Evolutionary conservation across 2,113 vertebrate species (phyloP).

Genomic region (Rhinopomastus cyanomelas): DNA sequence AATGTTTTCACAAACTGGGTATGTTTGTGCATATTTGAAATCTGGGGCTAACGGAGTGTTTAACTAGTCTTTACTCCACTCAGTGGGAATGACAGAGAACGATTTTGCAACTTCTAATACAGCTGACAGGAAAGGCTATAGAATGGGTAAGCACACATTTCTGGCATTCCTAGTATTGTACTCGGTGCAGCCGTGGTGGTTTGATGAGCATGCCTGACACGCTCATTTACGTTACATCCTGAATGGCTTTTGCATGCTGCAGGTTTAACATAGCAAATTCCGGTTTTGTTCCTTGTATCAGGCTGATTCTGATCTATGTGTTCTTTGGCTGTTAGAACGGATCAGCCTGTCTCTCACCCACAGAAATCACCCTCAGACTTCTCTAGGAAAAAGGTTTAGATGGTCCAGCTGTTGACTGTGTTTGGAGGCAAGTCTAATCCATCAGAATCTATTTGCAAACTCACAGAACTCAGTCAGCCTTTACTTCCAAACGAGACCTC

Average conservation of each 20-base stretch:
- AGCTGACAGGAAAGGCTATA: background rate
- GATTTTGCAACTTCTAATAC: background rate
- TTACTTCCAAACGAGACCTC: background rate
- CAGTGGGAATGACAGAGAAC: background rate
- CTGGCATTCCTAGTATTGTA: background rate
- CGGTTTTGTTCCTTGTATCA: background rate
- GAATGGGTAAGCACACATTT: background rate
- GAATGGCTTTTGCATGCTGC: background rate
- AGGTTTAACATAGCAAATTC: background rate
- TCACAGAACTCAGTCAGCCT: background rate
- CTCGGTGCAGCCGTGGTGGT: background rate
- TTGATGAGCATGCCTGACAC: background rate
- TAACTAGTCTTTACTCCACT: background rate
- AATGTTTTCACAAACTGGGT: slow-evolving; percentile 8
- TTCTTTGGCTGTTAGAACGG: background rate
- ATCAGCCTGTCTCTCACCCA: background rate
- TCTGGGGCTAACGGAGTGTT: background rate
- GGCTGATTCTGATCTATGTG: background rate
- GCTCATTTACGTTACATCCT: background rate
- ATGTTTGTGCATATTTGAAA: background rate
- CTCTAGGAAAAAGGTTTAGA: background rate
- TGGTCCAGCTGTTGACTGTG: background rate
- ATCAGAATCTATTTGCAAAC: background rate
- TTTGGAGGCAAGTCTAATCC: background rate
- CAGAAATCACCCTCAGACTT: background rate